Base-by-base conservation (phyloP, 2,797 vertebrate genomes). In the Tapirus indicus region DNA sequence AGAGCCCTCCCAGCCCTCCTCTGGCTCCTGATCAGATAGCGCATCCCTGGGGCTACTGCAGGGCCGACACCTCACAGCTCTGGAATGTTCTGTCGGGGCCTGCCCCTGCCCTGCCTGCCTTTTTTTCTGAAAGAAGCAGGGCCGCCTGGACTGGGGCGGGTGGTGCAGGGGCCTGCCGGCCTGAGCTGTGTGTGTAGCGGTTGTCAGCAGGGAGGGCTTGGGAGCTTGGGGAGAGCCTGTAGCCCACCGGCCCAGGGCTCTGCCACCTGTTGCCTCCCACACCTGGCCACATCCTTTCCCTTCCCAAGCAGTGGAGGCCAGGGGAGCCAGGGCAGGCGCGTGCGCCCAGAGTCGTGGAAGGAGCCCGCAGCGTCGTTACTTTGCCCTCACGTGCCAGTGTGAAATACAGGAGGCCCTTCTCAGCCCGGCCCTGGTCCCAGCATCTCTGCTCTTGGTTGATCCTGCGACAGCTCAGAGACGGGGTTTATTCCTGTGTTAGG, bases 1-100 rank as follows among this genome's bases (percentile, higher is more conserved):
- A 97, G 97, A 98, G 97, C 98, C 98, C 90, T 96, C 82, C 97
- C 95, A 82, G 97, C 0, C 84, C 21, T 71, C 96, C 97, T 97
- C 97, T 97, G 98, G 98, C 98, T 98, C 97, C 97, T 97, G 98
- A 98, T 99, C 98, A 98, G 98, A 98, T 98, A 98, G 98, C 54
- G 49, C 0, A 85, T 97, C 96, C 98, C 98, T 96, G 90, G 94
- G 98, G 97, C 98, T 97, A 97, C 98, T 9, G 93, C 95, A 95
- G 98, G 96, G 97, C 97, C 90, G 97, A 96, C 96, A 97, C 97
- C 72, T 94, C 86, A 71, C 17, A 9, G 68, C 79, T 98, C 98
- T 97, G 98, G 98, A 98, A 75, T 74, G 74, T 78, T 54, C 87
- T 0, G 1, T 41, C 2, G 5, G 54, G 64, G 71, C 49, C 58